A percentile compares a stretch with the other conserved stretches of the same genome.
phyloP scores from a whole-genome alignment of 1,140 invertebrate species.

The Pseudomyrmex sp. region DNA sequence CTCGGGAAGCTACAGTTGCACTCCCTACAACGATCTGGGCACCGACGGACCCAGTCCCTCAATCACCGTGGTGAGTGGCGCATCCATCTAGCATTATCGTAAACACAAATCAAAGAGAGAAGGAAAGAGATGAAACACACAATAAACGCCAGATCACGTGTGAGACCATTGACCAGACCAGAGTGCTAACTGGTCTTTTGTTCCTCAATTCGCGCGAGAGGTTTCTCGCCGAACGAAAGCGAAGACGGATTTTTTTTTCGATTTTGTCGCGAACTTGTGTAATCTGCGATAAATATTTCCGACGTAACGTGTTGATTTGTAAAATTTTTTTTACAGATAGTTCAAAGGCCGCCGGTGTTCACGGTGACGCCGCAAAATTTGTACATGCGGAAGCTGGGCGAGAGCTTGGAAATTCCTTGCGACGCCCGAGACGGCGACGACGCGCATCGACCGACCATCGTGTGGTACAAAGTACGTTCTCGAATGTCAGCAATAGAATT shows the following conservation, averaged over 20 bases:
- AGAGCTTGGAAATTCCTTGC: constrained; percentile 93
- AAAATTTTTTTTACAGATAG: constrained; percentile 85
- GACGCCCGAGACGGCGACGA: constrained; percentile 91
- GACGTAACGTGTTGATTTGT: neutral
- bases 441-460: constrained; percentile 91
- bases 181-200: constrained; percentile 72
- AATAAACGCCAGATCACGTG: constrained; percentile 53
- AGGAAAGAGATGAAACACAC: neutral
- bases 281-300: neutral
- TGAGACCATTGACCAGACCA: constrained; percentile 70
- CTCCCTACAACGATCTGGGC: constrained; percentile 95
- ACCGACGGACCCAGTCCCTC: constrained; percentile 93
- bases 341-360: constrained; percentile 93
- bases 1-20: constrained; percentile 94
- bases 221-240: neutral
- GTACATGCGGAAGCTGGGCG: constrained; percentile 93
- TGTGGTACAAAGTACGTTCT: constrained; percentile 93
- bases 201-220: constrained; percentile 70
- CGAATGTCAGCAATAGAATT: neutral
- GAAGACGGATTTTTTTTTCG: neutral
- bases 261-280: neutral
- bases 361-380: constrained; percentile 91
- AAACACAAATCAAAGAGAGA: neutral
- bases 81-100: neutral
- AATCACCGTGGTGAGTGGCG: constrained; percentile 89